Evolutionary conservation across 2,797 vertebrate species (phyloP).

Genomic region (Darevskia mixta): DNA sequence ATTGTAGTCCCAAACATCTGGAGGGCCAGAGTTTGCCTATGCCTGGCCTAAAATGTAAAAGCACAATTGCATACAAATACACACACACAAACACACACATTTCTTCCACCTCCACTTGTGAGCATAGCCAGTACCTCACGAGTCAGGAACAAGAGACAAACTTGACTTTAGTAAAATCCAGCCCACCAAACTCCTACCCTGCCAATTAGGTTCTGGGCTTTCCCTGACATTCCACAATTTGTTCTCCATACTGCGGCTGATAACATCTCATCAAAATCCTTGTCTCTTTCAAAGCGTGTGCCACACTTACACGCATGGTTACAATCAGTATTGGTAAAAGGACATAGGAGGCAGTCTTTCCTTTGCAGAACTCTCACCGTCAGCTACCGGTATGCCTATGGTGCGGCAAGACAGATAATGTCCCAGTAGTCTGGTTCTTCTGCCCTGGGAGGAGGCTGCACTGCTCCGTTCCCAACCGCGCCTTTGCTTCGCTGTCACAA

Average conservation of each 20-base stretch:
- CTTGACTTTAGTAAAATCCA: neutral
- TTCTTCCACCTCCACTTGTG: too few relatives aligned
- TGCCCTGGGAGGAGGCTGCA: neutral
- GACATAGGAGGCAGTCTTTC: neutral
- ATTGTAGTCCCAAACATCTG: too few relatives aligned
- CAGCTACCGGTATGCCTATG: too few relatives aligned
- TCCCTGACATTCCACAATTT: neutral
- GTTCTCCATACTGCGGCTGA: neutral
- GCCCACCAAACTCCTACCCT: neutral
- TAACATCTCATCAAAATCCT: neutral
- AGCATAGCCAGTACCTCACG: neutral
- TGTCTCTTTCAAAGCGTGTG: neutral
- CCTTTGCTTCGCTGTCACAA: conserved; percentile 16
- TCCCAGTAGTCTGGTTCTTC: neutral
- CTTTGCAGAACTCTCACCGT: neutral
- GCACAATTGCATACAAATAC: neutral
- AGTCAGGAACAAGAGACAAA: neutral
- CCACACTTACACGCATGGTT: neutral
- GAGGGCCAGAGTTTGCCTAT: too few relatives aligned
- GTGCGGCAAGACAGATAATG: neutral
- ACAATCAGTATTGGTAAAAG: too few relatives aligned
- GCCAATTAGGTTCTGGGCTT: neutral
- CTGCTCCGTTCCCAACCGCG: neutral
- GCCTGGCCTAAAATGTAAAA: neutral
- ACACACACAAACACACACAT: too few relatives aligned